phyloP scores from a whole-genome alignment of 2,797 vertebrate species.

The Mycteria americana region DNA sequence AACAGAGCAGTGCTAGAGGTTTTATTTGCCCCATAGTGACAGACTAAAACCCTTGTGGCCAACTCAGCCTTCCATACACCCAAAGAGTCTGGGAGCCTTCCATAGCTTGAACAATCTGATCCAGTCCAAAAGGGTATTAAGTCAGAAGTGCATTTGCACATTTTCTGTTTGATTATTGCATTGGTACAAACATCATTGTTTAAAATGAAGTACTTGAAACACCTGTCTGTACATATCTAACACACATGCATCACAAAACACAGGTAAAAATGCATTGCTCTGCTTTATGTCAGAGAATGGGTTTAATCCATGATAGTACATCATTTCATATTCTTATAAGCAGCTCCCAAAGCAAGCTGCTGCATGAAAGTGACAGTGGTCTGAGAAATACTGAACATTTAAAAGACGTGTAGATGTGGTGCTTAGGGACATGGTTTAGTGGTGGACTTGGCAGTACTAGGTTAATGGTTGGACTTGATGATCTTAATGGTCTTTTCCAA shows the following conservation, averaged over 20 bases:
- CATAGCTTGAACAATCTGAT: background rate
- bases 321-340: background rate
- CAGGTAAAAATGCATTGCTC: background rate
- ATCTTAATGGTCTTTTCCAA: too few species aligned
- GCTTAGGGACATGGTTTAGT: too few species aligned
- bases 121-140: background rate
- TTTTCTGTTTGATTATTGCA: background rate
- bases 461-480: too few species aligned
- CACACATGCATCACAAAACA: background rate
- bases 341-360: background rate
- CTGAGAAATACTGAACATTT: background rate
- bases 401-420: too few species aligned
- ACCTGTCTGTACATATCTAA: background rate
- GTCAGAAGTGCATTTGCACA: background rate
- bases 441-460: too few species aligned
- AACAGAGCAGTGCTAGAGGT: background rate
- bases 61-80: background rate
- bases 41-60: background rate
- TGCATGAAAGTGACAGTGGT: background rate
- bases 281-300: background rate
- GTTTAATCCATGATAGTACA: background rate
- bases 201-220: background rate
- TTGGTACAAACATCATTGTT: background rate
- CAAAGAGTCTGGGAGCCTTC: background rate
- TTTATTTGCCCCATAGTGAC: background rate